Percentiles rank a stretch among this genome's conserved stretches.
Conservation (phyloP, 1,140 invertebrate genomes). For the Anoplolepis gracilipes region DNA sequence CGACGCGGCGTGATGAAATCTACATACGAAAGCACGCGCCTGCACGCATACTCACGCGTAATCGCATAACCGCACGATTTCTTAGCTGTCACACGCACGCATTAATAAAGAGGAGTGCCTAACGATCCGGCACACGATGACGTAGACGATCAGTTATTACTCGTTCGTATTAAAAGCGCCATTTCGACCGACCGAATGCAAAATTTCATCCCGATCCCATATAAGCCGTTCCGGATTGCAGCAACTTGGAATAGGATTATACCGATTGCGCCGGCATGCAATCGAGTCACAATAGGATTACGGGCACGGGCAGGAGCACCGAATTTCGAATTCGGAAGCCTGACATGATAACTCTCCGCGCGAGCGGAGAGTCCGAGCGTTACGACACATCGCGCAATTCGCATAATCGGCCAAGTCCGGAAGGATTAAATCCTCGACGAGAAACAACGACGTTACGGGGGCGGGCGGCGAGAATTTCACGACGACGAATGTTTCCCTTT, state of each 20-base stretch:
- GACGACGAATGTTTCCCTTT: slow-evolving; percentile 30
- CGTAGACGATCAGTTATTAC: neutral
- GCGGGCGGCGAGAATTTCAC: slow-evolving; percentile 1
- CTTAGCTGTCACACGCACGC: neutral
- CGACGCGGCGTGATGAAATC: neutral
- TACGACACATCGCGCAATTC: slow-evolving; percentile 26
- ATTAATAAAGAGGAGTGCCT: neutral
- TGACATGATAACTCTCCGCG: slow-evolving; percentile 24
- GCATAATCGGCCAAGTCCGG: slow-evolving; percentile 32
- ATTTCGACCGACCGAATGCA: neutral
- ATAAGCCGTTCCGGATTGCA: slow-evolving; percentile 31
- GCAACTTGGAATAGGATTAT: slow-evolving; percentile 34
- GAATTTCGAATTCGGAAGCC: slow-evolving; percentile 12
- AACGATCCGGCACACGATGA: neutral
- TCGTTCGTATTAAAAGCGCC: neutral
- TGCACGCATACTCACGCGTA: neutral
- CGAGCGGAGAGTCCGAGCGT: neutral
- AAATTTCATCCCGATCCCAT: slow-evolving; percentile 47
- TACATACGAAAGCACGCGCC: slow-evolving; percentile 15
- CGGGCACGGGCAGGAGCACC: neutral
- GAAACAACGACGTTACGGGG: neutral
- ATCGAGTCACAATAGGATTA: slow-evolving; percentile 53
- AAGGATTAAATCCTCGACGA: slow-evolving; percentile 37
- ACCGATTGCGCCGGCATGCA: slow-evolving; percentile 39
- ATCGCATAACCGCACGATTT: neutral